Evolutionary conservation across 2,113 vertebrate genomes (phyloP).

Genomic region (Anarhynchus alexandrinus): DNA sequence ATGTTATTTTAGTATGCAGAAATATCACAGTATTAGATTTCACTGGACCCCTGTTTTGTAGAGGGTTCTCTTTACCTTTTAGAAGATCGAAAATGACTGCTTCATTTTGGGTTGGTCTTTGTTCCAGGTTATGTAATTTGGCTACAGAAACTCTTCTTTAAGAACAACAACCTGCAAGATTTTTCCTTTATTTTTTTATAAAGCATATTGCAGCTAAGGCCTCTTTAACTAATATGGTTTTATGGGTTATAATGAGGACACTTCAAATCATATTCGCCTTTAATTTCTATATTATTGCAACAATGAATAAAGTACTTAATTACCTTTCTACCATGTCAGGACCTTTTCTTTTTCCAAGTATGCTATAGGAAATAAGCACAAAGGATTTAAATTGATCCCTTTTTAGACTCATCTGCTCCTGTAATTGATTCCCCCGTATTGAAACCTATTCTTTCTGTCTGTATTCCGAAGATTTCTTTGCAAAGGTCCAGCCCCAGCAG

Average conservation of each 20-base stretch:
- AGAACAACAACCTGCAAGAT: not conserved
- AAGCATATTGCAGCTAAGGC: slow-evolving; percentile 6
- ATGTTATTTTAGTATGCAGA: slow-evolving; percentile 48
- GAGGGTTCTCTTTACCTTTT: not conserved
- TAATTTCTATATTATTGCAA: slow-evolving; percentile 58
- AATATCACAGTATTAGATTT: slow-evolving; percentile 40
- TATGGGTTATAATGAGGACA: slow-evolving; percentile 55
- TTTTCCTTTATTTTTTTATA: not conserved
- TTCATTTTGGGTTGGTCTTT: not conserved
- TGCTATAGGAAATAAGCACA: slow-evolving; percentile 27
- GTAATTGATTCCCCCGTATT: slow-evolving; percentile 30
- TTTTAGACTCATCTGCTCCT: slow-evolving; percentile 51
- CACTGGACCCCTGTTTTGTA: not conserved
- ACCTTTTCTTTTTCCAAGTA: slow-evolving; percentile 23
- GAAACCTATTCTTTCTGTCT: slow-evolving; percentile 51
- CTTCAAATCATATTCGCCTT: slow-evolving; percentile 41
- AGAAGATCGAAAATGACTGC: not conserved
- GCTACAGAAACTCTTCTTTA: not conserved
- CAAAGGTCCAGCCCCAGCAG: slow-evolving; percentile 60
- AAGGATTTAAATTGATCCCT: slow-evolving; percentile 26
- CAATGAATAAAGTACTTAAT: slow-evolving; percentile 52
- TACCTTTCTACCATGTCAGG: slow-evolving; percentile 13
- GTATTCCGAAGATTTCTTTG: not conserved
- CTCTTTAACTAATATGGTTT: slow-evolving; percentile 28
- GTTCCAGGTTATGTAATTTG: not conserved